Percentiles rank a stretch among this genome's conserved stretches.
phyloP scores from a whole-genome alignment of 1,140 invertebrate species.

The Lepidurus apus region DNA sequence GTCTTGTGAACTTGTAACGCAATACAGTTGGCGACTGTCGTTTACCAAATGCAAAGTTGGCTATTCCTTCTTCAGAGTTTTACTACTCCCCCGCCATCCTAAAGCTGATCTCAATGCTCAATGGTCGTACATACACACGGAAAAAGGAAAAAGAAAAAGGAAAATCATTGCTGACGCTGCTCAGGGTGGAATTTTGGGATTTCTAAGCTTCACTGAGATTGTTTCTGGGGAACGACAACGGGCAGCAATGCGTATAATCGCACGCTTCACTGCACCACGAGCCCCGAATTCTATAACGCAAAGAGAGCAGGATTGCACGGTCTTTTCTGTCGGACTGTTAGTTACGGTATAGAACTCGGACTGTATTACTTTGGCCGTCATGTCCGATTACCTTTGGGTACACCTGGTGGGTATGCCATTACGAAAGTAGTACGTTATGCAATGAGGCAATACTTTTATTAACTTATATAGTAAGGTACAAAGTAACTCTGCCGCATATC shows the following conservation, averaged over 20 bases:
- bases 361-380: not conserved
- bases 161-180: not conserved
- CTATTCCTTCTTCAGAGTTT: too few species aligned
- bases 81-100: too few species aligned
- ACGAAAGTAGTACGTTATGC: not conserved
- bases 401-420: not conserved
- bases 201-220: not conserved
- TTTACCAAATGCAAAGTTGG: too few species aligned
- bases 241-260: not conserved
- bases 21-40: too few species aligned
- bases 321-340: not conserved
- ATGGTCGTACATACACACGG: too few species aligned
- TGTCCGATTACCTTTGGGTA: not conserved
- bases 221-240: not conserved
- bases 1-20: too few species aligned
- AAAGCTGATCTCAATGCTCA: too few species aligned
- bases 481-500: too few species aligned
- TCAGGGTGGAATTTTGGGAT: not conserved
- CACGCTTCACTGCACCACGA: not conserved
- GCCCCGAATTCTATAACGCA: not conserved
- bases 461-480: not conserved
- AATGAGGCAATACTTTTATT: not conserved
- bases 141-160: too few species aligned
- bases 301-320: not conserved
- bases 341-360: not conserved